phyloP scores from a whole-genome alignment of 92 coral and sea anemone species.

The Porites lobata region DNA sequence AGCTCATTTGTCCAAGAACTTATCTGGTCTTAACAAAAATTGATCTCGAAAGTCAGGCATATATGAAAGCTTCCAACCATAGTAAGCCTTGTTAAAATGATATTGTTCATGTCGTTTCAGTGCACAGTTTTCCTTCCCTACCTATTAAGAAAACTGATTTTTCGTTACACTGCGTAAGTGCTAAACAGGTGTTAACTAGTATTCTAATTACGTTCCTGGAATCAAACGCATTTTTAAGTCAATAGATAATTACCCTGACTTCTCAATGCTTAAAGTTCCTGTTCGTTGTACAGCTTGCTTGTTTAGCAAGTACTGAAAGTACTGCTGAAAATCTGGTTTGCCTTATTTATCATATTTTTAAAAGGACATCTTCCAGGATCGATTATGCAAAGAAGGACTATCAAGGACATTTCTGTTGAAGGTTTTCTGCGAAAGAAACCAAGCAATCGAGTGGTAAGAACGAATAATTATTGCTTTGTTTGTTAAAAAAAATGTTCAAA shows the following conservation, averaged over 20 bases:
- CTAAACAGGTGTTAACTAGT: neutral
- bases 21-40: neutral
- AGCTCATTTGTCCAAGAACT: neutral
- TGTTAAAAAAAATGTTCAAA: neutral
- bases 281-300: neutral
- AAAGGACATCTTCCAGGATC: neutral
- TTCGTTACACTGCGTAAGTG: neutral
- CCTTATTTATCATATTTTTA: neutral
- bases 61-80: no score
- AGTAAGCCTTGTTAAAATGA: neutral
- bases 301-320: neutral
- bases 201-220: neutral
- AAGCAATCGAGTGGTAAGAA: slow-evolving; percentile 66
- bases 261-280: neutral
- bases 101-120: neutral
- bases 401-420: slow-evolving; percentile 70
- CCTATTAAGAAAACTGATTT: neutral
- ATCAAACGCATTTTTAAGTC: neutral
- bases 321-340: neutral
- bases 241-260: neutral
- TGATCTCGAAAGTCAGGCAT: neutral
- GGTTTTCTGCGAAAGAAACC: slow-evolving; percentile 68
- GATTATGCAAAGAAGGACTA: slow-evolving; percentile 26
- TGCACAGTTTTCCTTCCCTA: neutral
- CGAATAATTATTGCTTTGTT: neutral